Evolutionary conservation across 2,113 vertebrate genomes (phyloP), one percentile per base, ranked within the genome.

Genomic region (Steatornis caripensis): DNA sequence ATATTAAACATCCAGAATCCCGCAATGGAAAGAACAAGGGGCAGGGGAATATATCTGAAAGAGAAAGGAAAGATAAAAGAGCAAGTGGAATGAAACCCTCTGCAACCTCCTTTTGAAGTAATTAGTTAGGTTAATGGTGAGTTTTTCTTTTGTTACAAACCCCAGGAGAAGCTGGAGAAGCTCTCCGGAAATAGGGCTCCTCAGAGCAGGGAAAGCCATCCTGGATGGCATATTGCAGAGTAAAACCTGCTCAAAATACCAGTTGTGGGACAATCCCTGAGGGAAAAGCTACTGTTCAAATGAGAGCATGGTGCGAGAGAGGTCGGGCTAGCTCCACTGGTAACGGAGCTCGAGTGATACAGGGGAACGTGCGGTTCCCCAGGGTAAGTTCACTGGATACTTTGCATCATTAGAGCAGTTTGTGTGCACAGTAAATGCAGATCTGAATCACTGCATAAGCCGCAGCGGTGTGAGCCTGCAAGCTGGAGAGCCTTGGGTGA

Each of bases 331-430:
- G 14, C 49, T 62, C 46, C 6, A 4, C 37, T 32, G 53, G 34
- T 8, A 30, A 43, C 0, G 0, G 61, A 69, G 57, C 71, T 80
- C 0, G 0, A 34, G 43, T 13, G 11, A 10, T 34, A 21, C 22
- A 45, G 51, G 21, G 55, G 11, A 5, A 26, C 1, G 1, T 21
- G 37, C 0, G 0, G 15, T 14, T 84, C 32, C 46, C n/a, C 21
- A 15, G 24, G 27, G 39, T 7, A 3, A 34, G 11, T 55, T 51
- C 57, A 6, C 5, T 30, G 20, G 15, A 9, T 46, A 1, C 21
- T 79, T 39, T 15, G 8, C 48, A 16, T 51, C 15, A 3, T 64
- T 9, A 12, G 36, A 45, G 60, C 36, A 45, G 5, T 48, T 92
- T 64, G 14, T 45, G 19, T 65, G 46, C 43, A 18, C 24, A 11